Percentiles rank a stretch among this genome's conserved stretches.
phyloP scores from a whole-genome alignment of 1,140 invertebrate species.

The honey bee (Apis mellifera) region Amel_HAv3.1 CM009938.2:7097001-7097500 shows the following conservation, averaged over 20 bases:
- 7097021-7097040: too few relatives aligned
- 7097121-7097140: too few relatives aligned
- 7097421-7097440: neutral
- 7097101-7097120: neutral
- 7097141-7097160: neutral
- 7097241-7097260: conserved; percentile 11
- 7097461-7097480: neutral
- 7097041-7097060: too few relatives aligned
- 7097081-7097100: too few relatives aligned
- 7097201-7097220: conserved; percentile 22
- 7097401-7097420: neutral
- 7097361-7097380: too few relatives aligned
- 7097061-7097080: too few relatives aligned
- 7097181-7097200: conserved; percentile 31
- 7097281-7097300: conserved; percentile 6
- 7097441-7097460: neutral
- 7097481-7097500: neutral
- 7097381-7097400: neutral
- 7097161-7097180: neutral
- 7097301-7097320: conserved; percentile 33
- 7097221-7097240: neutral
- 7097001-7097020: too few relatives aligned
- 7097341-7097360: neutral
- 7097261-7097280: conserved; percentile 6
- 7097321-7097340: conserved; percentile 49